phyloP scores from a whole-genome alignment of 2,888 invertebrate species.

The Drosophila antonietae region DNA sequence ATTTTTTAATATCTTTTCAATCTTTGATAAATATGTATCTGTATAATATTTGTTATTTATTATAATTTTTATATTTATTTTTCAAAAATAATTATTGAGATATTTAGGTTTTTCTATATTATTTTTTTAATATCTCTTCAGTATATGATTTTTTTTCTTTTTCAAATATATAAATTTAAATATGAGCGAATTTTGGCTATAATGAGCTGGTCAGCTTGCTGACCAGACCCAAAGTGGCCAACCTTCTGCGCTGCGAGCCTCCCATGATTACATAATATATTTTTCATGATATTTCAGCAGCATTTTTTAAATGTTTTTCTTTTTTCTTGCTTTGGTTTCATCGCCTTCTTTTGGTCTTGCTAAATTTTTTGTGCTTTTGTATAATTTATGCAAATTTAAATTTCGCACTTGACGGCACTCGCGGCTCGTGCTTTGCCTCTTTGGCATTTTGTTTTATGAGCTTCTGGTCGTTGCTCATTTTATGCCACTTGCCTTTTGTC shows the following conservation, averaged over 20 bases:
- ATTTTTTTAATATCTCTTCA: too few relatives aligned
- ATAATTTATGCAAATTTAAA: slow-evolving; percentile 76
- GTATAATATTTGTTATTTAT: too few relatives aligned
- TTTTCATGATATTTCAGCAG: slow-evolving; percentile 58
- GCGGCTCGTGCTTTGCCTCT: slow-evolving; percentile 53
- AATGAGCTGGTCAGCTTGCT: slow-evolving; percentile 23
- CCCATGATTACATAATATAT: slow-evolving; percentile 61
- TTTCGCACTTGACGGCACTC: slow-evolving; percentile 76
- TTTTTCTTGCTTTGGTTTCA: slow-evolving; percentile 9
- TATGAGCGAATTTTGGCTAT: slow-evolving; percentile 3
- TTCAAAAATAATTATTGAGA: too few relatives aligned
- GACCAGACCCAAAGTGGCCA: neutral
- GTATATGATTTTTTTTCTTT: too few relatives aligned
- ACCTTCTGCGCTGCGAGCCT: neutral
- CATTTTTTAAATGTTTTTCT: slow-evolving; percentile 41
- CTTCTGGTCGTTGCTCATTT: slow-evolving; percentile 55
- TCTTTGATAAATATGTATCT: too few relatives aligned
- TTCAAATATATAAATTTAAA: neutral
- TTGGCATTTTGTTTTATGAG: slow-evolving; percentile 60
- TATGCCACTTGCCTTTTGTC: slow-evolving; percentile 55
- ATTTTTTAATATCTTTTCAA: too few relatives aligned
- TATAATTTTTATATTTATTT: too few relatives aligned
- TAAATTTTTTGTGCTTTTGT: slow-evolving; percentile 44
- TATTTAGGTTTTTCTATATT: too few relatives aligned
- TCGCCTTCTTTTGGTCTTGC: slow-evolving; percentile 5